phyloP scores from a whole-genome alignment of 2,797 vertebrate species.

The Labroides dimidiatus region DNA sequence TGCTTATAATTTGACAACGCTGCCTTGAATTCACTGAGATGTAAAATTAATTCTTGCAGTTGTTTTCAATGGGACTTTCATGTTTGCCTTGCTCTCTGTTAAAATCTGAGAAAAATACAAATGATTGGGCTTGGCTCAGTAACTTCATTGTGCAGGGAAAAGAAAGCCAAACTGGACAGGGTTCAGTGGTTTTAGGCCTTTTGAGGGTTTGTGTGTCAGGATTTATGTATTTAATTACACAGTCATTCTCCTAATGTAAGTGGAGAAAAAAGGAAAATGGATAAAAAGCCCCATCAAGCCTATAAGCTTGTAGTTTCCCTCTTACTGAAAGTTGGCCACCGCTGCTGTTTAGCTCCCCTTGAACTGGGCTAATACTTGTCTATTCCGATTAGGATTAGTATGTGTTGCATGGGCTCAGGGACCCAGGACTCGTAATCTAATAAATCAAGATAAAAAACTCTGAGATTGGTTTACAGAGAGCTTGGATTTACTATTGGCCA shows the following conservation, averaged over 20 bases:
- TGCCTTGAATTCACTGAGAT: conserved; percentile 84
- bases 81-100: conserved; percentile 81
- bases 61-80: conserved; percentile 82
- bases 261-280: conserved; percentile 76
- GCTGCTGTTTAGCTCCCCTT: conserved; percentile 85
- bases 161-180: conserved; percentile 75
- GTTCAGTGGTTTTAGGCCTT: conserved; percentile 82
- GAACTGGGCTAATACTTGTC: conserved; percentile 90
- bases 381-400: conserved; percentile 92
- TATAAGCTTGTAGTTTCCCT: conserved; percentile 80
- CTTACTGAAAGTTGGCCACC: conserved; percentile 79
- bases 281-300: conserved; percentile 75
- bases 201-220: conserved; percentile 81
- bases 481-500: conserved; percentile 88
- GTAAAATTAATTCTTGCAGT: conserved; percentile 85
- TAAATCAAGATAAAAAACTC: conserved; percentile 90
- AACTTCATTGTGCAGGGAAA: conserved; percentile 81
- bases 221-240: conserved; percentile 86
- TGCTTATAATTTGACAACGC: conserved; percentile 83
- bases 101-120: conserved; percentile 83
- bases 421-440: conserved; percentile 90
- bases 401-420: conserved; percentile 82
- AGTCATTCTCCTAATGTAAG: conserved; percentile 83
- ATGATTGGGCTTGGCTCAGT: conserved; percentile 84
- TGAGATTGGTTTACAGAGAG: conserved; percentile 90